A percentile compares a stretch with the other conserved stretches of the same genome.
These are phyloP conservation scores for Dryomyza anilis DNA, from an alignment of 2,888 invertebrate species.

Conservation along the genomic window DNA sequence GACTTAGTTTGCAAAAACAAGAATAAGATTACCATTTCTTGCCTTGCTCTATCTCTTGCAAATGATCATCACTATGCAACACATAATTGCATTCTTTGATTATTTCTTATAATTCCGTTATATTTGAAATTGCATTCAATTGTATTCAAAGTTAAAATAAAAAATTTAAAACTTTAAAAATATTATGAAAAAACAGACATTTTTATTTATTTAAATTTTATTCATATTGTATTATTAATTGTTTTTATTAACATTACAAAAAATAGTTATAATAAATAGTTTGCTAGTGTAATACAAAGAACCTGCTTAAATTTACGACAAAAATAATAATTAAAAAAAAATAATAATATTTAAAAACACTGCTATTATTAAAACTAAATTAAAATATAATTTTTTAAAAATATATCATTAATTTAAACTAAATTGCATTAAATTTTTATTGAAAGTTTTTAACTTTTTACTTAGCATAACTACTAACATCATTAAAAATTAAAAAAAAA, in stretches of 20 bases:
- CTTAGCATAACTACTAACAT: neutral
- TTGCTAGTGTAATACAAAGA: conserved; percentile 27
- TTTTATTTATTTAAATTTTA: neutral
- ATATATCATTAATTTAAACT: conserved; percentile 11
- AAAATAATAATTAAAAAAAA: conserved; percentile 5
- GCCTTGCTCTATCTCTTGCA: too few relatives aligned
- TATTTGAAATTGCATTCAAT: too few relatives aligned
- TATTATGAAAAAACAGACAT: too few relatives aligned
- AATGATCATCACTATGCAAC: too few relatives aligned
- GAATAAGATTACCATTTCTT: too few relatives aligned
- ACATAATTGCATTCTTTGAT: too few relatives aligned
- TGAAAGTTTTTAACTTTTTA: conserved; percentile 13
- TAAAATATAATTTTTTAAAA: too few relatives aligned
- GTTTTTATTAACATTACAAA: neutral
- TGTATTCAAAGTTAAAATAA: too few relatives aligned
- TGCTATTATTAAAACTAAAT: too few relatives aligned
- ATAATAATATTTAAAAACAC: neutral
- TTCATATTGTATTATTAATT: neutral
- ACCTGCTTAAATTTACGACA: conserved; percentile 38
- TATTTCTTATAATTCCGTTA: too few relatives aligned
- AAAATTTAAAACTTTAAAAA: too few relatives aligned
- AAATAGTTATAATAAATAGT: conserved; percentile 29
- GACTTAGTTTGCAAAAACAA: too few relatives aligned
- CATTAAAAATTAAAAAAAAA: conserved; percentile 6
- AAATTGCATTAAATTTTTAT: conserved; percentile 17